These are phyloP conservation scores for Puntigrus tetrazona DNA, from an alignment of 2,113 vertebrate species.

Conservation along the genomic window DNA sequence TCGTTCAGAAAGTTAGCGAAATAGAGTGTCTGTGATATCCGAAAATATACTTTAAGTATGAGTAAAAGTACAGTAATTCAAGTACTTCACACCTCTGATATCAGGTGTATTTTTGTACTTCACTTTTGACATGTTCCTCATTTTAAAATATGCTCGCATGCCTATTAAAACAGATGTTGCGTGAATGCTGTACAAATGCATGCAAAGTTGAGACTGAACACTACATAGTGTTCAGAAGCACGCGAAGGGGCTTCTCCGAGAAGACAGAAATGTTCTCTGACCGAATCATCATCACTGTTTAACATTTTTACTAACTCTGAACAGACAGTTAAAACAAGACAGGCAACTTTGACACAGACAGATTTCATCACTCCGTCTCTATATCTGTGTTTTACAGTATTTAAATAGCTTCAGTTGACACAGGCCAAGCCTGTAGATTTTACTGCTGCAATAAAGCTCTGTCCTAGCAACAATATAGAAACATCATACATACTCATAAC, in stretches of 20 bases:
- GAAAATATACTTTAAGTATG: no score
- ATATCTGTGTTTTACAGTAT: slow-evolving; percentile 42
- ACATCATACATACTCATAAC: slow-evolving; percentile 46
- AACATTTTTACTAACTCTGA: slow-evolving; percentile 22
- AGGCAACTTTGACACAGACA: slow-evolving; percentile 13
- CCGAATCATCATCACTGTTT: neutral
- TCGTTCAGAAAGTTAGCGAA: no score
- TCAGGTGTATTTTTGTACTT: neutral
- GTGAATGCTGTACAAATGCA: neutral
- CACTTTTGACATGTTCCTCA: neutral
- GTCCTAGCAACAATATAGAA: slow-evolving; percentile 46
- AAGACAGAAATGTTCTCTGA: neutral
- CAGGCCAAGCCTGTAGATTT: slow-evolving; percentile 48
- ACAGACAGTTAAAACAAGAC: slow-evolving; percentile 5
- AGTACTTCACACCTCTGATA: no score
- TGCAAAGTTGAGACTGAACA: no score
- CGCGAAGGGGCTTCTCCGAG: slow-evolving; percentile 10
- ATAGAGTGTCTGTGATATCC: no score
- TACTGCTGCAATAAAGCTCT: slow-evolving; percentile 47
- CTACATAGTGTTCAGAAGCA: no score
- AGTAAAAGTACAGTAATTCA: no score
- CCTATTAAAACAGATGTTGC: neutral
- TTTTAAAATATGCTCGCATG: neutral
- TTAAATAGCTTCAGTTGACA: slow-evolving; percentile 49
- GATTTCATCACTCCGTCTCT: slow-evolving; percentile 34